These are phyloP conservation scores for Dromaius novaehollandiae DNA, from an alignment of 2,113 vertebrate species.

Conservation along the genomic window DNA sequence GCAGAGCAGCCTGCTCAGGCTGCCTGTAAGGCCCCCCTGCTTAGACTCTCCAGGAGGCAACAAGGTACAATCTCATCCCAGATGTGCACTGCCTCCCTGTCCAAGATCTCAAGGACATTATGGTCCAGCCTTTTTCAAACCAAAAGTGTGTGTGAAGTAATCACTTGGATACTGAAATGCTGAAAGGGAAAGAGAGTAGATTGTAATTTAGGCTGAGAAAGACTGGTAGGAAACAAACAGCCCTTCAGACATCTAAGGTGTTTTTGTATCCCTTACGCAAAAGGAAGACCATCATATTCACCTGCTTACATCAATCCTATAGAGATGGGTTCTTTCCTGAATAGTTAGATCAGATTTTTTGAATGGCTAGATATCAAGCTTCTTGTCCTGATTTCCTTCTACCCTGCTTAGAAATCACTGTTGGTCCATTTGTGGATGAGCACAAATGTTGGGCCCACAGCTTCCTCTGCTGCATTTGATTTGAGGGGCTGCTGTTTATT, in stretches of 20 bases:
- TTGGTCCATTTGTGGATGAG: not conserved
- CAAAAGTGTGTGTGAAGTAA: not conserved
- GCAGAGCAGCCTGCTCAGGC: not conserved
- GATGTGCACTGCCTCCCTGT: not conserved
- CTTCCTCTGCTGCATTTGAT: not conserved
- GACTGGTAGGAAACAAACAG: not conserved
- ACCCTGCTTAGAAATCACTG: not conserved
- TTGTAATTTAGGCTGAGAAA: not conserved
- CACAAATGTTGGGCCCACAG: not conserved
- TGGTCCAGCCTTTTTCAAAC: not conserved
- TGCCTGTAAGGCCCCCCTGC: not conserved
- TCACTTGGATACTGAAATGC: not conserved
- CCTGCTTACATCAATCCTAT: fast-evolving
- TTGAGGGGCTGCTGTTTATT: not conserved
- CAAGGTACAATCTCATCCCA: not conserved
- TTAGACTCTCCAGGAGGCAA: not conserved
- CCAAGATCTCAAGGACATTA: not conserved
- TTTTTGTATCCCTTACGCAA: not conserved
- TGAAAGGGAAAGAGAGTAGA: not conserved
- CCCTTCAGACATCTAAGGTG: not conserved
- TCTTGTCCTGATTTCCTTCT: not conserved
- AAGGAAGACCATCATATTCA: not conserved
- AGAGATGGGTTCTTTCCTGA: not conserved
- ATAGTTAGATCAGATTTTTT: not conserved
- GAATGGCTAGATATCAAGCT: not conserved